phyloP scores from a whole-genome alignment of 2,888 invertebrate genomes.

The Eupelmus urozonus region DNA sequence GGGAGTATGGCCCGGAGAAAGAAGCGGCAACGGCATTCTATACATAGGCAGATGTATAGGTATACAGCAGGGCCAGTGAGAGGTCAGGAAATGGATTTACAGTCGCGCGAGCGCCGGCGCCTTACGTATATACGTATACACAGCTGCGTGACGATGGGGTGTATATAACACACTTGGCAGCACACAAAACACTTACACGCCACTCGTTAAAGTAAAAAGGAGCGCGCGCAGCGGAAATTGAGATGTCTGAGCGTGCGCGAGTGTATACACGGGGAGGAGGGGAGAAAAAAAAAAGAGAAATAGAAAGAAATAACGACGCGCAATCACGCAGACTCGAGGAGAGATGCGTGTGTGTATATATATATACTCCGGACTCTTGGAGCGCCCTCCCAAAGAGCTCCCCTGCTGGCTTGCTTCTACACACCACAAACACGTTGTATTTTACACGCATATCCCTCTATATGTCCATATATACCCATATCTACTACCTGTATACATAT shows the following conservation, averaged over 20 bases:
- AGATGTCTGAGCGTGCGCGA: slow-evolving; percentile 22
- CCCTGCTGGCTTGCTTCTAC: no score
- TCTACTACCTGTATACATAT: background rate
- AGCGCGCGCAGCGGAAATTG: slow-evolving; percentile 31
- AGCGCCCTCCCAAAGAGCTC: no score
- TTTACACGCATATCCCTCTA: background rate
- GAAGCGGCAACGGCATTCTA: background rate
- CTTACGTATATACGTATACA: background rate
- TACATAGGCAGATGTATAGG: background rate
- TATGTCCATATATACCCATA: background rate
- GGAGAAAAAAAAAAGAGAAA: background rate
- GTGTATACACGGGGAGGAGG: background rate
- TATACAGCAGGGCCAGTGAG: background rate
- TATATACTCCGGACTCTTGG: background rate
- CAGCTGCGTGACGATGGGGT: slow-evolving; percentile 24
- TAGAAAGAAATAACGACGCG: slow-evolving; percentile 5
- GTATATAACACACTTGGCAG: background rate
- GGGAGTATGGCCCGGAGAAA: no score
- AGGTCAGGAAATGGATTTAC: slow-evolving; percentile 34
- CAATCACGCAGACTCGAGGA: slow-evolving; percentile 14
- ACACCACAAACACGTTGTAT: background rate
- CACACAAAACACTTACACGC: background rate
- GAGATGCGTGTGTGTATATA: background rate
- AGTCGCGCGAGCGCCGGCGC: background rate
- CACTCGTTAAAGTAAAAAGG: background rate